Conservation (phyloP, 23 tunicate genomes). For the Halocynthia roretzi region DNA sequence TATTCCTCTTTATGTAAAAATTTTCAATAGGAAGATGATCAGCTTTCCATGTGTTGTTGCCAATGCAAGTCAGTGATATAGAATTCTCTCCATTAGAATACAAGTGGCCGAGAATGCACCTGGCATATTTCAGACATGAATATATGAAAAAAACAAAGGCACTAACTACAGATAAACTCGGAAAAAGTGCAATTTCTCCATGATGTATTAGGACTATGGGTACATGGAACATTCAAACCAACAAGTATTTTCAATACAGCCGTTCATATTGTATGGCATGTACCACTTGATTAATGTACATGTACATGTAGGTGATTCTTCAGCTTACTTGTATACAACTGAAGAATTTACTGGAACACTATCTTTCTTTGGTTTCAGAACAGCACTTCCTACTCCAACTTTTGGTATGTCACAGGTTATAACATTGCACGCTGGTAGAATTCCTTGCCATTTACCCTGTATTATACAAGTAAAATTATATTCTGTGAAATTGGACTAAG, state of each 20-base stretch:
- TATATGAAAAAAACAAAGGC: too few relatives aligned
- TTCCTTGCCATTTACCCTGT: conserved; percentile 62
- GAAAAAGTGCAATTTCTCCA: too few relatives aligned
- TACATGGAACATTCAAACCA: too few relatives aligned
- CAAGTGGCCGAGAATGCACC: conserved; percentile 41
- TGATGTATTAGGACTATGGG: too few relatives aligned
- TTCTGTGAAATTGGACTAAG: too few relatives aligned
- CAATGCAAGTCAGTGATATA: conserved; percentile 27
- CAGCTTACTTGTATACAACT: conserved; percentile 24
- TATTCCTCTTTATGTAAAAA: conserved; percentile 8
- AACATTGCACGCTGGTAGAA: conserved; percentile 27
- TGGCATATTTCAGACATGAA: background rate
- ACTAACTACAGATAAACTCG: too few relatives aligned
- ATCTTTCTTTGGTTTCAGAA: background rate
- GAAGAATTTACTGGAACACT: background rate
- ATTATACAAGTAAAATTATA: too few relatives aligned
- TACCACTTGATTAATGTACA: too few relatives aligned
- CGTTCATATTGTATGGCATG: too few relatives aligned
- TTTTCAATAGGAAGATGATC: conserved; percentile 28
- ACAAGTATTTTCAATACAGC: too few relatives aligned
- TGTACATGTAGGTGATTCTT: too few relatives aligned
- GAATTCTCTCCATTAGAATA: conserved; percentile 13
- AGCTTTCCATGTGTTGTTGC: conserved; percentile 27
- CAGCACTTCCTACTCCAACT: conserved; percentile 20
- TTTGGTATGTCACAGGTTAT: conserved; percentile 14